Evolutionary conservation across 2,113 vertebrate genomes (phyloP), one percentile per base, ranked within the genome.

Genomic region (Platysteira castanea): DNA sequence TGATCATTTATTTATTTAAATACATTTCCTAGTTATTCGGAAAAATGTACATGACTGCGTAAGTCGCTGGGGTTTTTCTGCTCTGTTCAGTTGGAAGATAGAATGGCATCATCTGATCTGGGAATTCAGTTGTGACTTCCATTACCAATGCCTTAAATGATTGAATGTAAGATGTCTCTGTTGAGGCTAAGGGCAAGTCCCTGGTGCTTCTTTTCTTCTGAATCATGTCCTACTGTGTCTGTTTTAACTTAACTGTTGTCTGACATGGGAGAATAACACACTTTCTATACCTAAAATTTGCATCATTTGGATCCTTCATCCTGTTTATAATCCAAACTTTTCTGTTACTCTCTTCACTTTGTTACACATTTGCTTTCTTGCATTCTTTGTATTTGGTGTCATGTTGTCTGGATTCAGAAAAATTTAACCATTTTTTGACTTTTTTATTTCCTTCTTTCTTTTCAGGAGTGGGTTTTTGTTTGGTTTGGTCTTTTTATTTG

Each of bases 181-280:
- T 17, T 80, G 15, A 2, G 4, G 5, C 4, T 1, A 3, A 14
- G 4, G 7, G 0, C 5, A 22, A 16, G 15, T 67, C 15, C 46
- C 46, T 41, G 9, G 15, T 22, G 11, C 41, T 70, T 77, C 4
- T 52, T 5, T 57, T 73, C 21, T 76, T 75, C 42, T 31, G 69
- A 54, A 37, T 71, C 28, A 24, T 11, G 15, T 33, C 30, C 8
- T 81, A 1, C 10, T 53, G 1, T 33, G 12, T 74, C 69, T 59
- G 1, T 74, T 74, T 35, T 50, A 67, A n/a, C 5, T 49, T 44
- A 44, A n/a, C 15, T 67, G 31, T 41, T 69, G 6, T 39, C 27
- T 71, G 26, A n/a, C 4, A 4, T 53, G 13, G 7, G 63, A 93
- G 56, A 81, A 46, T 41, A 7, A 19, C 13, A 59, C 4, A 22